Percentiles rank a stretch among this genome's conserved stretches.
phyloP scores from a whole-genome alignment of 2,797 vertebrate genomes.

The Cheirogaleus major region DNA sequence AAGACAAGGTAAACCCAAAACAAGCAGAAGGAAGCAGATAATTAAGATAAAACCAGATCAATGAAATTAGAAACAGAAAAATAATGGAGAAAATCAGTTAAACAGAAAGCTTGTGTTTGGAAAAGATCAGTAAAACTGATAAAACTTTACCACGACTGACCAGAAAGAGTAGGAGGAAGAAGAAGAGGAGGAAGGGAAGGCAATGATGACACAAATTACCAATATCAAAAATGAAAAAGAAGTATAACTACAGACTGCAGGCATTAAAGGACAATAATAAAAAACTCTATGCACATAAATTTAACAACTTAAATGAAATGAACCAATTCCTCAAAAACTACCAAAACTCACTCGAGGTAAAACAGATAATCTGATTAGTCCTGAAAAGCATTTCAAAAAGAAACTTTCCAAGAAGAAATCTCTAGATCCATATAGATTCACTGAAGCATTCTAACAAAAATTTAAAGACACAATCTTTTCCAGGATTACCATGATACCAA shows the following conservation, averaged over 20 bases:
- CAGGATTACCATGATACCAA: neutral
- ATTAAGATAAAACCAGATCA: neutral
- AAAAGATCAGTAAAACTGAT: neutral
- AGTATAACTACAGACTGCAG: neutral
- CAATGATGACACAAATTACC: neutral
- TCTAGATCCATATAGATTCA: neutral
- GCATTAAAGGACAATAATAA: neutral
- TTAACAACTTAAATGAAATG: neutral
- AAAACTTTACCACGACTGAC: neutral
- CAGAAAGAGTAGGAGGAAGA: neutral
- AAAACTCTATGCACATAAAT: neutral
- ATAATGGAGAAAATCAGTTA: neutral
- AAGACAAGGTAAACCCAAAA: neutral
- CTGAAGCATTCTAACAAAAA: neutral
- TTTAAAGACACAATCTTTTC: neutral
- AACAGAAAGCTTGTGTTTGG: neutral
- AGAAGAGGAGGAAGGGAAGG: neutral
- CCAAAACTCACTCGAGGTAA: neutral
- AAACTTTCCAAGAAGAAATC: neutral
- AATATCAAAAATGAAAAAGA: neutral
- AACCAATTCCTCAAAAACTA: neutral
- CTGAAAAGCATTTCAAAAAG: neutral
- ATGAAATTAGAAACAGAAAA: neutral
- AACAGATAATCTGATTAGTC: neutral
- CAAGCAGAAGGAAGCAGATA: neutral